These are phyloP conservation scores for Pammene fasciana DNA, from an alignment of 2,888 invertebrate species.

Conservation along the genomic window DNA sequence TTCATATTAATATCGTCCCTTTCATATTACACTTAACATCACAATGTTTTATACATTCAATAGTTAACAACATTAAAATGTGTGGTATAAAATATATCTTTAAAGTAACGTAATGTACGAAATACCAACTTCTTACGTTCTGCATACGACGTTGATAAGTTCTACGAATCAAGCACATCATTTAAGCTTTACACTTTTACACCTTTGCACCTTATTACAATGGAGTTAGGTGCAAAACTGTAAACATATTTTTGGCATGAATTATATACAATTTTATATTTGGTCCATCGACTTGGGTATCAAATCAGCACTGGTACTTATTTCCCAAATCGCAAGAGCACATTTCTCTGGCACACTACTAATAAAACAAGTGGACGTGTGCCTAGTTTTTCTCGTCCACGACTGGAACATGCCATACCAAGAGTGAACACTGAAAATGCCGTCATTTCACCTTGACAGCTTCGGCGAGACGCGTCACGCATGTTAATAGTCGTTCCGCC, in stretches of 20 bases:
- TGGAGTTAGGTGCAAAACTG: background rate
- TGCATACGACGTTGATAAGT: background rate
- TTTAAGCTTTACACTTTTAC: no score
- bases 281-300: background rate
- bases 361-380: background rate
- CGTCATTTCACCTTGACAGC: slow-evolving; percentile 13
- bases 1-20: background rate
- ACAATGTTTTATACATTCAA: slow-evolving; percentile 6
- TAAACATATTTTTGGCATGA: no score
- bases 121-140: background rate
- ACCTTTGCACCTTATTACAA: no score
- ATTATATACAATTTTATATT: background rate
- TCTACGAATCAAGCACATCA: background rate
- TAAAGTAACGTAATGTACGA: background rate
- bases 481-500: slow-evolving; percentile 14
- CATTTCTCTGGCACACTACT: background rate
- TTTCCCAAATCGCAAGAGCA: background rate
- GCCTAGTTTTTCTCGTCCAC: no score
- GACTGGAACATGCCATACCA: no score
- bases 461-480: slow-evolving; percentile 12
- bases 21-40: background rate
- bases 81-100: background rate
- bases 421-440: background rate
- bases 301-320: background rate
- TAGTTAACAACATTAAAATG: slow-evolving; percentile 5